Conservation (phyloP, 2,113 vertebrate species). For the Rutilus rutilus region DNA sequence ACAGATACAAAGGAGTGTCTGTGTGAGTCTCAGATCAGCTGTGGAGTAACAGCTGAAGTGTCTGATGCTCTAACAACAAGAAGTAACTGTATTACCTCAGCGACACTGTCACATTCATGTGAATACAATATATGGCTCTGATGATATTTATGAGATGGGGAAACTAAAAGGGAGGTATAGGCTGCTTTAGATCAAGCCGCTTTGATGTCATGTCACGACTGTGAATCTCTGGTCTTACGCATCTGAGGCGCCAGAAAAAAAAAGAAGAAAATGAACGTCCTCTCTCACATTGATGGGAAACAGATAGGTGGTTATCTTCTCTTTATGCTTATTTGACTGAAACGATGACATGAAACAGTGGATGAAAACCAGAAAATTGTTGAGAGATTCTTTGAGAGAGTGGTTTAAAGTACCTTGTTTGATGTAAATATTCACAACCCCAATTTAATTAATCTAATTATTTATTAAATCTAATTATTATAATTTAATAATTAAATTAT, state of each 20-base stretch:
- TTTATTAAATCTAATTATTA: too few relatives aligned
- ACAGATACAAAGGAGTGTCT: slow-evolving; percentile 16
- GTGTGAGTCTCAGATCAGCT: slow-evolving; percentile 26
- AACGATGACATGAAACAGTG: slow-evolving; percentile 1
- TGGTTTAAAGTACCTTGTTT: neutral
- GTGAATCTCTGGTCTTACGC: slow-evolving; percentile 43
- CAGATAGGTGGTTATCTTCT: slow-evolving; percentile 31
- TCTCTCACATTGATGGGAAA: slow-evolving; percentile 26
- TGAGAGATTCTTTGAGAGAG: neutral
- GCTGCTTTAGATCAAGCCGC: slow-evolving; percentile 48
- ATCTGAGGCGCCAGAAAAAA: slow-evolving; percentile 12
- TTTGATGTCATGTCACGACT: slow-evolving; percentile 55
- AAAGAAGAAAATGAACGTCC: slow-evolving; percentile 37
- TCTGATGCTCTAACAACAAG: slow-evolving; percentile 26
- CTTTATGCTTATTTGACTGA: neutral
- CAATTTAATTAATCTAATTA: too few relatives aligned
- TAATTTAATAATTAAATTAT: too few relatives aligned
- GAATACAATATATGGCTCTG: slow-evolving; percentile 37
- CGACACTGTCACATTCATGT: slow-evolving; percentile 32
- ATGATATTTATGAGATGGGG: slow-evolving; percentile 46
- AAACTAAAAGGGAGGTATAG: slow-evolving; percentile 23
- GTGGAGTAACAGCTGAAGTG: slow-evolving; percentile 41
- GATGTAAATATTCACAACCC: neutral
- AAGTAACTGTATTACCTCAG: slow-evolving; percentile 32
- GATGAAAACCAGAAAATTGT: slow-evolving; percentile 3